phyloP scores from a whole-genome alignment of 2,797 vertebrate genomes.

The Heterohyrax brucei region DNA sequence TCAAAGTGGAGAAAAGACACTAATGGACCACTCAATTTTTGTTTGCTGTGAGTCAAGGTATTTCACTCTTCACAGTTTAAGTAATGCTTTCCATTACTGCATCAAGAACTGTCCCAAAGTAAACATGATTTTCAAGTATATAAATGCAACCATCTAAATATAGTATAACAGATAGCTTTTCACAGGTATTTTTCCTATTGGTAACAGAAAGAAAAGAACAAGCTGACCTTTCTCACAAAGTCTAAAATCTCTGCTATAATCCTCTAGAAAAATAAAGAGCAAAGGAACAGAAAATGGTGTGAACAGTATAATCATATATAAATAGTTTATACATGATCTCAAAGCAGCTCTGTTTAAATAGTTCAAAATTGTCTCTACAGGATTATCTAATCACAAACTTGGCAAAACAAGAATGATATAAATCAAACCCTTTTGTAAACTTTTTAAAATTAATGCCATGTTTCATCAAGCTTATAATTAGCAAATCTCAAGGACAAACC shows the following conservation, averaged over 20 bases:
- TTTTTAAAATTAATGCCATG: constrained; percentile 47
- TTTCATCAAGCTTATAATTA: constrained; percentile 49
- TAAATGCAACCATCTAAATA: constrained; percentile 61
- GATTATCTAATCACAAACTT: constrained; percentile 45
- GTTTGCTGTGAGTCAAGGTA: constrained; percentile 35
- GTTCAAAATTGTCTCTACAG: constrained; percentile 58
- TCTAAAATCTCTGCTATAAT: constrained; percentile 66
- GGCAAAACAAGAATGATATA: constrained; percentile 42
- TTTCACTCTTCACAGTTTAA: constrained; percentile 19
- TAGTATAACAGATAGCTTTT: constrained; percentile 63
- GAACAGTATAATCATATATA: constrained; percentile 61
- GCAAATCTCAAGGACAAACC: neutral
- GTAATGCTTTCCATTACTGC: constrained; percentile 19
- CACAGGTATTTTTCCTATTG: constrained; percentile 62
- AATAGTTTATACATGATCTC: constrained; percentile 70
- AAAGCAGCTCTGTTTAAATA: constrained; percentile 53
- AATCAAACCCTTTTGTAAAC: constrained; percentile 55
- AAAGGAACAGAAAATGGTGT: constrained; percentile 42
- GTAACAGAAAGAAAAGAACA: constrained; percentile 69
- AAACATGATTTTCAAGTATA: constrained; percentile 59
- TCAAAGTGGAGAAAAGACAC: neutral
- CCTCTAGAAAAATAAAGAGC: constrained; percentile 63
- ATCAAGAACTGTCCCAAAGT: constrained; percentile 28
- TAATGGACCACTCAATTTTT: neutral
- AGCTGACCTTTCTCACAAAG: constrained; percentile 74